A percentile compares a stretch with the other conserved stretches of the same genome.
Evolutionary conservation across 2,888 invertebrate genomes (phyloP).

Genomic region (Andrena chrysosceles): DNA sequence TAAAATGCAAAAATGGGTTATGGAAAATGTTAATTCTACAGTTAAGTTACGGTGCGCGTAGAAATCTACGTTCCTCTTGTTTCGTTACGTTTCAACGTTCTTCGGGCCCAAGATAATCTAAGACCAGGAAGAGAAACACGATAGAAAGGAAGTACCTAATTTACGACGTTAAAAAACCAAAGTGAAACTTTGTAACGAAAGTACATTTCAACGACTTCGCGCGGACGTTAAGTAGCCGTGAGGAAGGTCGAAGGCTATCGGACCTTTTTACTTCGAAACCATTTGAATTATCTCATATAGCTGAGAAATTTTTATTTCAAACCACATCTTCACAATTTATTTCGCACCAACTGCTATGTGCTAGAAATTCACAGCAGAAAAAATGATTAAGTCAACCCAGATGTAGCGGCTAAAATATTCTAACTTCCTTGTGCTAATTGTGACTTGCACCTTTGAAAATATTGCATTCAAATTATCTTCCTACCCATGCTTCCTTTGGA

Average conservation of each 20-base stretch:
- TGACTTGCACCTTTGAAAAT: not conserved
- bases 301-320: not conserved
- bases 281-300: not conserved
- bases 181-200: constrained; percentile 19
- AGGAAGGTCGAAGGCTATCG: constrained; percentile 7
- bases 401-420: not conserved
- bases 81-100: constrained; percentile 18
- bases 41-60: not conserved
- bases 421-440: not conserved
- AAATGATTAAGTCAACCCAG: not conserved
- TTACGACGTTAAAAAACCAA: constrained; percentile 22
- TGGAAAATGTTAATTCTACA: constrained; percentile 6
- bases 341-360: not conserved
- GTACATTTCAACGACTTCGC: constrained; percentile 3
- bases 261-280: not conserved
- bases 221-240: not conserved
- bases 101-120: constrained; percentile 14
- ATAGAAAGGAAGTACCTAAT: constrained; percentile 39
- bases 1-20: not conserved
- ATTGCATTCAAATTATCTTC: no score
- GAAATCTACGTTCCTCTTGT: constrained; percentile 10
- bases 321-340: not conserved
- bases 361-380: not conserved
- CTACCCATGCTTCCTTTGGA: no score
- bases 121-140: constrained; percentile 38